phyloP scores from a whole-genome alignment of 2,888 invertebrate genomes.

The Sinotaia quadrata region DNA sequence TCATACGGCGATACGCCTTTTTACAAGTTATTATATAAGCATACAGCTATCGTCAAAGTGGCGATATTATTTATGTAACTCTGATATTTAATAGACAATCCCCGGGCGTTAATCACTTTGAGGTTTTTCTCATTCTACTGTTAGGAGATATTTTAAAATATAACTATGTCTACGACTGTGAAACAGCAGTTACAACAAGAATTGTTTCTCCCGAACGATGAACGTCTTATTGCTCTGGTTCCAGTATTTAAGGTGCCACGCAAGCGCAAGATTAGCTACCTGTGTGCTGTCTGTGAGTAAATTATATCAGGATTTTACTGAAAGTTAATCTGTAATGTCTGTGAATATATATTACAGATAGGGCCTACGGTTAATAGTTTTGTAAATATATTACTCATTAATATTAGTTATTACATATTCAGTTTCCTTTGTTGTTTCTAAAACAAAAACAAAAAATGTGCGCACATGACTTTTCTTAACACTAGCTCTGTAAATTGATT shows the following conservation, averaged over 20 bases:
- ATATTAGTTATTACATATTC: background rate
- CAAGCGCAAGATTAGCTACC: constrained; percentile 86
- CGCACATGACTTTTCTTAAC: too few relatives aligned
- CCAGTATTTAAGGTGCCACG: constrained; percentile 86
- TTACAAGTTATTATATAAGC: too few relatives aligned
- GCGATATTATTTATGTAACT: too few relatives aligned
- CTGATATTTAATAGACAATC: too few relatives aligned
- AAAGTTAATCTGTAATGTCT: background rate
- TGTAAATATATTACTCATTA: background rate
- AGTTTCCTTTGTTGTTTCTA: too few relatives aligned
- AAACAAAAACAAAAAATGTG: too few relatives aligned
- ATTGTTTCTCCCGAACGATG: constrained; percentile 83
- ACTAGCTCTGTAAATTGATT: too few relatives aligned
- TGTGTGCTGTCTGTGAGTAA: constrained; percentile 79
- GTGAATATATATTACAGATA: background rate
- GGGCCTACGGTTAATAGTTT: background rate
- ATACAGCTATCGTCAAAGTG: too few relatives aligned
- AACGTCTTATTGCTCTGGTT: constrained; percentile 83
- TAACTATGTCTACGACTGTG: constrained; percentile 75
- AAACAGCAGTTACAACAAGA: constrained; percentile 85
- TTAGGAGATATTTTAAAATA: too few relatives aligned
- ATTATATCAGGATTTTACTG: background rate
- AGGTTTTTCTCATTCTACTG: too few relatives aligned
- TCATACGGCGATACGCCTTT: too few relatives aligned
- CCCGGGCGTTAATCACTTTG: too few relatives aligned